Evolutionary conservation across 2,888 invertebrate genomes (phyloP).

Genomic region (Spicauda simplicius): DNA sequence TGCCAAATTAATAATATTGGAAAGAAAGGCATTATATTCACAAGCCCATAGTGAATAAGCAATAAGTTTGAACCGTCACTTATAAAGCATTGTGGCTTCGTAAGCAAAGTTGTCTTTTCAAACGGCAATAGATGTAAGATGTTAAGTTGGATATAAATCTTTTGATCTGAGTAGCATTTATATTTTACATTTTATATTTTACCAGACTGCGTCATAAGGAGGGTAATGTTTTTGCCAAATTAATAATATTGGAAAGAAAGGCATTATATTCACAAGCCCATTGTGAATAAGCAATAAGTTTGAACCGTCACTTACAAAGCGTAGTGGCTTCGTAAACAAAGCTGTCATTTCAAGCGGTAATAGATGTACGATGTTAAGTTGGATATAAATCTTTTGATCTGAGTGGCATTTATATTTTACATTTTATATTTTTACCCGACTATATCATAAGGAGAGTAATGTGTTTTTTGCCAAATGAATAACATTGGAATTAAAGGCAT

Average conservation of each 20-base stretch:
- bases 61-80: constrained; percentile 31
- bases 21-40: constrained; percentile 33
- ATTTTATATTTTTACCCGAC: too few species aligned
- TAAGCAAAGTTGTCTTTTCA: constrained; percentile 25
- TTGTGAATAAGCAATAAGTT: constrained; percentile 31
- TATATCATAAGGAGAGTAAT: too few species aligned
- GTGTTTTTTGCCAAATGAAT: constrained; percentile 33
- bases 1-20: constrained; percentile 33
- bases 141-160: too few species aligned
- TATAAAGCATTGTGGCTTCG: constrained; percentile 15
- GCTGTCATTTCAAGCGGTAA: constrained; percentile 17
- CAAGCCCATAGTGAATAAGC: constrained; percentile 24
- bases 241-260: constrained; percentile 33
- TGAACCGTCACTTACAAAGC: constrained; percentile 27
- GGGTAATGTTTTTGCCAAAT: too few species aligned
- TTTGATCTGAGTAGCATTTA: too few species aligned
- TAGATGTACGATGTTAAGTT: constrained; percentile 2
- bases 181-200: too few species aligned
- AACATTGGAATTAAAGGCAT: constrained; percentile 31
- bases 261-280: constrained; percentile 29
- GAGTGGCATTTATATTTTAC: too few species aligned
- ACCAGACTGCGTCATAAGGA: too few species aligned
- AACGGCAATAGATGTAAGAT: constrained; percentile 1
- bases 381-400: too few species aligned
- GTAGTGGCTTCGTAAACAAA: constrained; percentile 18